Evolutionary conservation across 2,888 invertebrate genomes (phyloP).

Genomic region (Anthrax anthrax): DNA sequence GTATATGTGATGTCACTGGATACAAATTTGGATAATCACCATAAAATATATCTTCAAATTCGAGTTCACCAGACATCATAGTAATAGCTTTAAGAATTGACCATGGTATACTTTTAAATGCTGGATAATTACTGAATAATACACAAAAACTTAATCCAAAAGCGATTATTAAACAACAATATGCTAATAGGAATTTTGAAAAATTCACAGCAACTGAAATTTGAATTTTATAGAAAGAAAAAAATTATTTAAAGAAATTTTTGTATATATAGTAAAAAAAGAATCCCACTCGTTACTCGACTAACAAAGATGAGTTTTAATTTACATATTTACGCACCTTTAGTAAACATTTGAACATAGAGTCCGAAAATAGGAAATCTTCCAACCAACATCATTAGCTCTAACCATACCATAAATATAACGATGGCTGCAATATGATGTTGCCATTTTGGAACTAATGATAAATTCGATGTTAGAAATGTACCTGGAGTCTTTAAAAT

Average conservation of each 20-base stretch:
- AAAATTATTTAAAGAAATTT: too few species aligned
- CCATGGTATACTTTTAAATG: slow-evolving; percentile 46
- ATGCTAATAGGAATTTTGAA: slow-evolving; percentile 64
- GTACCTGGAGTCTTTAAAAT: slow-evolving; percentile 25
- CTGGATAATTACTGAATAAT: slow-evolving; percentile 59
- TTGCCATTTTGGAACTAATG: slow-evolving; percentile 46
- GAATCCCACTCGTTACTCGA: too few species aligned
- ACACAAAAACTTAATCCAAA: slow-evolving; percentile 73
- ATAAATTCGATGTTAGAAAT: slow-evolving; percentile 22
- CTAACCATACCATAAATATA: slow-evolving; percentile 67
- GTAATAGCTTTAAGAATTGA: slow-evolving; percentile 60
- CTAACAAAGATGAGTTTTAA: not conserved
- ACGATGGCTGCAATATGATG: slow-evolving; percentile 67
- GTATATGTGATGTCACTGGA: slow-evolving; percentile 57
- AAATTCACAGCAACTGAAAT: slow-evolving; percentile 60
- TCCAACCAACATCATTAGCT: slow-evolving; percentile 74
- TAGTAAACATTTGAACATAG: slow-evolving; percentile 79
- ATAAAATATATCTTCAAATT: slow-evolving; percentile 73
- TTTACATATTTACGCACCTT: slow-evolving; percentile 33
- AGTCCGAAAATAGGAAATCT: slow-evolving; percentile 74
- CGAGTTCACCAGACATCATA: slow-evolving; percentile 81
- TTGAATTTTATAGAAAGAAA: slow-evolving; percentile 13
- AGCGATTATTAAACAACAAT: slow-evolving; percentile 64
- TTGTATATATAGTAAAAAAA: too few species aligned
- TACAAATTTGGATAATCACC: slow-evolving; percentile 43